These are phyloP conservation scores for Dynastes hyllus DNA, from an alignment of 2,888 invertebrate species.

Conservation along the genomic window DNA sequence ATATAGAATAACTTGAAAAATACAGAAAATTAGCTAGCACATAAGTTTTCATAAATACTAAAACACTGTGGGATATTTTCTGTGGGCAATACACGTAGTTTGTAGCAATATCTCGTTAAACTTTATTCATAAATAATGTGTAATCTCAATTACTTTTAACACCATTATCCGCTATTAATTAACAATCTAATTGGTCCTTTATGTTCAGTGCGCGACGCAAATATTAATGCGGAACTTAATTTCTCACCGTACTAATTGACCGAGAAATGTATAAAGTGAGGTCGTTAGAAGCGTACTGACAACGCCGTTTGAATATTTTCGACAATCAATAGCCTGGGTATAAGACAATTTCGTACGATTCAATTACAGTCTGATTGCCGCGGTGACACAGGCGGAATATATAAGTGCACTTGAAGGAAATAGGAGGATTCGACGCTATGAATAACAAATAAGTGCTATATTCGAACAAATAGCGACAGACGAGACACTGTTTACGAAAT, in stretches of 20 bases:
- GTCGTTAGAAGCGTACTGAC: slow-evolving; percentile 1
- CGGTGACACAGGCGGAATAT: slow-evolving; percentile 27
- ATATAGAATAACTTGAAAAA: no score
- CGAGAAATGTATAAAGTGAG: slow-evolving; percentile 16
- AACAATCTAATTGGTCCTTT: slow-evolving; percentile 19
- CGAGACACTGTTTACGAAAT: neutral
- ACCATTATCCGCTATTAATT: neutral
- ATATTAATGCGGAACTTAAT: slow-evolving; percentile 10
- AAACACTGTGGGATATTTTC: no score
- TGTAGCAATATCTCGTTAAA: no score
- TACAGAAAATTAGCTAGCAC: no score
- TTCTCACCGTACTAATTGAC: slow-evolving; percentile 17
- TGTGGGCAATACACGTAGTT: no score
- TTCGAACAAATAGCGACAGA: neutral
- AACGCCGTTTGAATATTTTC: slow-evolving; percentile 26
- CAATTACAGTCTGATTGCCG: slow-evolving; percentile 48
- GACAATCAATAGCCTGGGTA: slow-evolving; percentile 23
- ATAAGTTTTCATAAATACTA: no score
- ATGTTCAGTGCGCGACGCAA: slow-evolving; percentile 16
- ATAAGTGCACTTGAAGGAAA: slow-evolving; percentile 40
- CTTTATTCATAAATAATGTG: no score
- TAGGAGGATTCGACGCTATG: slow-evolving; percentile 37
- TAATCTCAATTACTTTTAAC: slow-evolving; percentile 7
- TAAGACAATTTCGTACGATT: slow-evolving; percentile 42
- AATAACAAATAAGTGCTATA: slow-evolving; percentile 34